Percentiles rank a stretch among this genome's conserved stretches.
Evolutionary conservation across 2,113 vertebrate species (phyloP).

Genomic region (Pandion haliaetus): DNA sequence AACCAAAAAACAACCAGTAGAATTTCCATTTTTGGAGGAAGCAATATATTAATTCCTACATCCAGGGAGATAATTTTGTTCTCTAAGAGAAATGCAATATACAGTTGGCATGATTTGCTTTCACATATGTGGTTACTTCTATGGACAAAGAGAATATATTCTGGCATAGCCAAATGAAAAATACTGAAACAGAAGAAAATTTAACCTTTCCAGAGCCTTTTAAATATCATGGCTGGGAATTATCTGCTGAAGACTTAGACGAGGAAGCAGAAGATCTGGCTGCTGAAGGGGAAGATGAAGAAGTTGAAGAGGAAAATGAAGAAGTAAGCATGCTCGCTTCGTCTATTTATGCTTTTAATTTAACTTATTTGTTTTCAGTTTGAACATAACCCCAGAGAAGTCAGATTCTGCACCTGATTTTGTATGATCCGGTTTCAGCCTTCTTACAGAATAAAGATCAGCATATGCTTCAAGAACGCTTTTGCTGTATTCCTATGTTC

Average conservation of each 20-base stretch:
- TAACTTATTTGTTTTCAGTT: not conserved
- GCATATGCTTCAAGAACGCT: not conserved
- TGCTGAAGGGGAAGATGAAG: constrained; percentile 69
- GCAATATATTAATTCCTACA: not conserved
- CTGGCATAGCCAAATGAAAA: not conserved
- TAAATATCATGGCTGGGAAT: constrained; percentile 75
- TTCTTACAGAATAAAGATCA: not conserved
- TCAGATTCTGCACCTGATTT: not conserved
- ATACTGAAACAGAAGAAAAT: not conserved
- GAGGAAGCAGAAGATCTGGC: constrained; percentile 83
- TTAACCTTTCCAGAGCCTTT: constrained; percentile 78
- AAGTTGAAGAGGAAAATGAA: constrained; percentile 62
- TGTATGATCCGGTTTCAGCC: not conserved
- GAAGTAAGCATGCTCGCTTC: constrained; percentile 48
- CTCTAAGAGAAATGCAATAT: not conserved
- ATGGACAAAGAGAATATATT: not conserved
- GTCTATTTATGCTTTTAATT: not conserved
- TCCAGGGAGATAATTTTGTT: not conserved
- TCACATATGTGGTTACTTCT: not conserved
- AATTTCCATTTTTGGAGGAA: not conserved
- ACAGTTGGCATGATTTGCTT: not conserved
- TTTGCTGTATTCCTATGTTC: not conserved
- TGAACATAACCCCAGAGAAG: not conserved
- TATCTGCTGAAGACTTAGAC: constrained; percentile 78
- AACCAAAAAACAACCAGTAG: not conserved